Evolutionary conservation across 2,888 invertebrate genomes (phyloP), one percentile per base, ranked within the genome.

Genomic region (Atherix ibis): DNA sequence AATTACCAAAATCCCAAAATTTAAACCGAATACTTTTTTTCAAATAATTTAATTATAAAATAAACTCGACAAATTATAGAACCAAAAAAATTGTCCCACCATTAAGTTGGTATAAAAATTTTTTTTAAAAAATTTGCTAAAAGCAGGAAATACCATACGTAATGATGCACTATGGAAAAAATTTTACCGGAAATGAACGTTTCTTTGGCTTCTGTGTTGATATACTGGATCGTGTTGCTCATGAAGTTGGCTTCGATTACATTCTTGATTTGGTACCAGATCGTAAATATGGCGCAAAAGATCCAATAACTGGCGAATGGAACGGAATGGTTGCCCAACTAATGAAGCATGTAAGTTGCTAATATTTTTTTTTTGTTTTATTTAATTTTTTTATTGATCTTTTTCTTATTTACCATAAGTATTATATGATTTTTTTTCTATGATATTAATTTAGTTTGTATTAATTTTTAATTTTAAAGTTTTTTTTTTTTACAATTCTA

Each of bases 171-270:
- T 64, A 66, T 43, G 71, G 66, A 40, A 75, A 73, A 57, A 76
- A 76, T 53, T 71, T 70, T 55, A 74, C 73, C 9, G 78, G 77
- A 29, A 82, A 83, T 53, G 69, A 70, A 43, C 66, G 78, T 38
- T 83, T 78, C 61, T 79, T 74, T 57, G 82, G 82, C 33, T 83
- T 80, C 59, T 81, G 81, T 59, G 74, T 82, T 42, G 82, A 83
- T 54, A 66, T 82, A 29, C 64, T 80, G 46, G 71, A 76, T 49
- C 64, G 67, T 37, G 68, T 80, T 45, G 70, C 77, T 3, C 67
- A 66, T 43, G 67, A 73, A 49, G 69, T 77, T 24, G 77, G 77
- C 31, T 79, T 79, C 56, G 71, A 74, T 46, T 80, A 77, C 54
- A 68, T 74, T 38, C 56, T 79, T 48, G 74, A 76, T 49, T 61